Percentiles rank a stretch among this genome's conserved stretches.
Conservation (phyloP, 2,888 invertebrate species). For the Tubulanus polymorphus region DNA sequence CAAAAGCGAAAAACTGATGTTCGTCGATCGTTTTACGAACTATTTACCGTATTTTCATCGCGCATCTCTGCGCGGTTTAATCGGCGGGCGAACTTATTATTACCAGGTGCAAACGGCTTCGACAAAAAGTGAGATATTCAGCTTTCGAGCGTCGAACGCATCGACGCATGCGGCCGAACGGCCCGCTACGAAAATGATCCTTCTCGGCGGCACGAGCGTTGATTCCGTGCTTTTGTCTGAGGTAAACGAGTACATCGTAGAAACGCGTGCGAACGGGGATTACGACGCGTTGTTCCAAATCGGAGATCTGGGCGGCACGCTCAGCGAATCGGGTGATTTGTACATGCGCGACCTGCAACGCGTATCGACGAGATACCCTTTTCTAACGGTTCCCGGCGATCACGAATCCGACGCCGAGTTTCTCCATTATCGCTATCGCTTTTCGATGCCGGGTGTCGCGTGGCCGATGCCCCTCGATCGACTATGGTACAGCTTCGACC, state of each 20-base stretch:
- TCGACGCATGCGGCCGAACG: too few relatives aligned
- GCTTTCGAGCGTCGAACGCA: neutral
- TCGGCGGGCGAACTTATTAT: neutral
- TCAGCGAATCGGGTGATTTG: conserved; percentile 13
- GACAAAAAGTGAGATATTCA: neutral
- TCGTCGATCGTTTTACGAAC: neutral
- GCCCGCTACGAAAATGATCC: too few relatives aligned
- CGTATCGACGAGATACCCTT: conserved; percentile 19
- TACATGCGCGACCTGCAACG: conserved; percentile 20
- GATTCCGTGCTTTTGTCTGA: neutral
- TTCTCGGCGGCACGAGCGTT: too few relatives aligned
- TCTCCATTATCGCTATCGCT: conserved; percentile 23
- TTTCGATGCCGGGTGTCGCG: conserved; percentile 16
- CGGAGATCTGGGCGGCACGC: conserved; percentile 18
- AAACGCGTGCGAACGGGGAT: neutral
- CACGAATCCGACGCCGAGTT: conserved; percentile 22
- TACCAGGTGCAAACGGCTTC: neutral
- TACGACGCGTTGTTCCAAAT: conserved; percentile 1
- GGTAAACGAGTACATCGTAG: neutral
- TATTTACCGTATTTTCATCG: neutral
- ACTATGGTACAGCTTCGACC: conserved; percentile 25
- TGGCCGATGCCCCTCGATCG: conserved; percentile 7
- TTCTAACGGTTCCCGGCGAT: conserved; percentile 23
- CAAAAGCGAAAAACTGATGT: neutral
- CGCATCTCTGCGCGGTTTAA: neutral